Percentiles rank a stretch among this genome's conserved stretches.
These are phyloP conservation scores for Melopsittacus undulatus DNA, from an alignment of 2,797 vertebrate genomes.

Conservation along the genomic window DNA sequence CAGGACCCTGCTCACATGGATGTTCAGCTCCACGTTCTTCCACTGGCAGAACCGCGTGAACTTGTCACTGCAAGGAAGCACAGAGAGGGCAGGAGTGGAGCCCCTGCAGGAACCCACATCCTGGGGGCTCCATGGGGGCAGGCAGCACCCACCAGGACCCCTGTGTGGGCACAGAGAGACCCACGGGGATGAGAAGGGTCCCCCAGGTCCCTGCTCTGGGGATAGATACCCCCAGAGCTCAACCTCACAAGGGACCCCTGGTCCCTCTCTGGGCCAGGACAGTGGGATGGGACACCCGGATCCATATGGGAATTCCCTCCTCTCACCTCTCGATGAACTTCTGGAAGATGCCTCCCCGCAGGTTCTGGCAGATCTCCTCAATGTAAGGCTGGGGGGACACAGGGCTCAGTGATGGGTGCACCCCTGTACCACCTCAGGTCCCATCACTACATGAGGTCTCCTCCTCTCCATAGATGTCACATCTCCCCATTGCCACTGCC, in stretches of 20 bases:
- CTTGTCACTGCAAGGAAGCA: conserved; percentile 73
- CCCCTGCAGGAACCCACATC: background rate
- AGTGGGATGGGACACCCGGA: background rate
- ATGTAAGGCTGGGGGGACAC: conserved; percentile 76
- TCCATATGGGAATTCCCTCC: fast-evolving
- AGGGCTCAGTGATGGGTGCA: background rate
- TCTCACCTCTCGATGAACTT: conserved; percentile 82
- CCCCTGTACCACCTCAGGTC: background rate
- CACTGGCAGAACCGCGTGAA: conserved; percentile 82
- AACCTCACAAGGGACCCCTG: background rate
- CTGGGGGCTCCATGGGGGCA: background rate
- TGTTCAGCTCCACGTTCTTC: conserved; percentile 83
- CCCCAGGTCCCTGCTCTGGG: background rate
- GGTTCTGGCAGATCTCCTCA: conserved; percentile 81
- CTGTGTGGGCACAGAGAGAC: background rate
- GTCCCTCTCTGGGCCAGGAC: background rate
- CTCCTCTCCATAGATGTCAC: background rate
- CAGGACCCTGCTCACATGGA: conserved; percentile 76
- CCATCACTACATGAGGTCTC: fast-evolving
- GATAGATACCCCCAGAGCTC: background rate
- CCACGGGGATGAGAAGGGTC: background rate
- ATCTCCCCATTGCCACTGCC: background rate
- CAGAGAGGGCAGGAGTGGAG: background rate
- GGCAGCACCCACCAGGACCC: background rate
- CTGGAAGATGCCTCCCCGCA: conserved; percentile 79